Base-by-base conservation (phyloP, 2,113 vertebrate genomes). In the Centrocercus urophasianus region DNA sequence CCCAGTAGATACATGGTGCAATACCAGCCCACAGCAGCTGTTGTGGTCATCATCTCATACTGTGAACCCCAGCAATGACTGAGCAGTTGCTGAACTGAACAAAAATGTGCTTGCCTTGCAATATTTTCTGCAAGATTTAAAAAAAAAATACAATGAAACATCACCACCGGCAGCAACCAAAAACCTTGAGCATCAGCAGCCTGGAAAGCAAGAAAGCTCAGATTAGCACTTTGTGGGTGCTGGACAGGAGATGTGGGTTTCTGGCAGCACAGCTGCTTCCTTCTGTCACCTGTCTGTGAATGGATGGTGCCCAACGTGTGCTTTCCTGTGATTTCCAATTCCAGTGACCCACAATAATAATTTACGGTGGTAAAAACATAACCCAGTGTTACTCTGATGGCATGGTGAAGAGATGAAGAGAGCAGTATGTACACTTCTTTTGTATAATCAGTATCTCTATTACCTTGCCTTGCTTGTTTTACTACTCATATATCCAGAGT, bases 1-100 rank as follows among this genome's bases (percentile, higher is more conserved):
- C 6, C 3, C 7, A 11, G 24, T 43, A 47, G 63, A 21, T 28
- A 2, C 11, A 10, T 6, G 18, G 48, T 3, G 50, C 6, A 2
- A 19, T 47, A 21, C 34, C 30, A 34, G 10, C n/a, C 60, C 36
- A 36, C 2, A 11, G 45, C 87, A 83, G 64, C 19, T 56, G 13
- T 0, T 30, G 22, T 25, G 15, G 9, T 56, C 28, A 24, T 28
- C n/a, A 5, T 7, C 45, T 13, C 3, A 28, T 11, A 16, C 3
- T 67, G n/a, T 48, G 47, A 77, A 71, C 56, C 34, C 42, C 57
- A 57, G 42, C 28, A 57, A 27, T 27, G 42, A 57, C 48, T 36
- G 20, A 64, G 65, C 57, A 36, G 42, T 5, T 63, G n/a, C 38
- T 48, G 65, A 57, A 83, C 30, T 16, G 42, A 22, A 21, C 22